Percentiles rank a stretch among this genome's conserved stretches.
phyloP scores from a whole-genome alignment of 2,113 vertebrate species.

The Ciconia stormi region DNA sequence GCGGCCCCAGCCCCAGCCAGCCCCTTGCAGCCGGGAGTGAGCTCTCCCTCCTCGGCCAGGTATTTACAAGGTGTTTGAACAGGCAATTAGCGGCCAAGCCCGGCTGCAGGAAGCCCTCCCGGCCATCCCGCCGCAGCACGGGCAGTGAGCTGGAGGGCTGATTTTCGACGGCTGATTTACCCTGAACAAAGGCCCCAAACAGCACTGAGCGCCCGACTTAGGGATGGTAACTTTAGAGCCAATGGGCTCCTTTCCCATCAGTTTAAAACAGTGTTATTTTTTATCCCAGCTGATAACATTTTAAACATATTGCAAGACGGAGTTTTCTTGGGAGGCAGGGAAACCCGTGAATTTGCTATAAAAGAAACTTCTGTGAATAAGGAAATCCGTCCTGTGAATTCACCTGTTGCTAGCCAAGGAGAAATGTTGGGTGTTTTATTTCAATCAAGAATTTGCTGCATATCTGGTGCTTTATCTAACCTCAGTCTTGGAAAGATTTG shows the following conservation, averaged over 20 bases:
- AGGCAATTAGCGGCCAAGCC: slow-evolving; percentile 74
- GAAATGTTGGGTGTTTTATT: slow-evolving; percentile 53
- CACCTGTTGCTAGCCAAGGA: slow-evolving; percentile 51
- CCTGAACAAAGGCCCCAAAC: slow-evolving; percentile 89
- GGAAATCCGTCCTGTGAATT: neutral
- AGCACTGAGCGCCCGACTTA: slow-evolving; percentile 77
- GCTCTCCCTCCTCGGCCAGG: slow-evolving; percentile 24
- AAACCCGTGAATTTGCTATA: neutral
- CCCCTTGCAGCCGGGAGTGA: neutral
- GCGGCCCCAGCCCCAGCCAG: neutral
- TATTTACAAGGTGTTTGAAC: slow-evolving; percentile 69
- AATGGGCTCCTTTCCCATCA: slow-evolving; percentile 82
- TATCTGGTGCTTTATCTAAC: slow-evolving; percentile 36
- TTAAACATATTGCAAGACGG: slow-evolving; percentile 41
- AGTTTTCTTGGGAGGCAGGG: slow-evolving; percentile 18
- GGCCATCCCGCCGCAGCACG: slow-evolving; percentile 83
- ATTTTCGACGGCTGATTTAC: slow-evolving; percentile 90
- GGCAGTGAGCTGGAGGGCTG: slow-evolving; percentile 84
- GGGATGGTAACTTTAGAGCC: slow-evolving; percentile 84
- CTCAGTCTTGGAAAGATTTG: neutral
- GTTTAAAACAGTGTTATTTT: slow-evolving; percentile 58
- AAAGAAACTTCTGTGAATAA: slow-evolving; percentile 25
- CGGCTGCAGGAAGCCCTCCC: slow-evolving; percentile 83
- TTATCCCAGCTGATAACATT: slow-evolving; percentile 57
- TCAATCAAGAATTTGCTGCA: neutral